Evolutionary conservation across 2,113 vertebrate genomes (phyloP), one percentile per base, ranked within the genome.

Genomic region (Ellobius talpinus): DNA sequence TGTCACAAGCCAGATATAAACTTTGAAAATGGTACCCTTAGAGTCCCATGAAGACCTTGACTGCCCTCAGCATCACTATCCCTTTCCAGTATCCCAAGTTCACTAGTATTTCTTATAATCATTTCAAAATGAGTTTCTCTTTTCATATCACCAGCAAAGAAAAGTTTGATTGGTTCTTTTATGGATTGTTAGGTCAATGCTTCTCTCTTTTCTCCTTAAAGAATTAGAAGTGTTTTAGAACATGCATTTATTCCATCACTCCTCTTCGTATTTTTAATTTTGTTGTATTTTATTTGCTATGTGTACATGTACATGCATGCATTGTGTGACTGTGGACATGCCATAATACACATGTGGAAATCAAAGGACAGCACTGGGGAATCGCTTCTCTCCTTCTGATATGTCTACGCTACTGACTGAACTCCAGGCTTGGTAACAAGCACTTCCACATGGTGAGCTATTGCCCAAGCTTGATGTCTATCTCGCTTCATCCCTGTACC

Each of bases 61-160:
- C 92, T 81, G 68, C 73, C 74, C 91, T 95, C 31, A n/a, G 12
- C 36, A 39, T 78, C 36, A 7, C 39, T 55, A 65, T 61, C 78
- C 50, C 19, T 89, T 95, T 93, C 87, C 87, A 36, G 96, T 95
- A 87, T 73, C 81, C 96, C 91, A 13, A 74, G 81, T 93, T 97
- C 84, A 96, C 96, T 96, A 93, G 97, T 98, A 95, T 89, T 97
- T 97, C 84, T 82, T 87, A 97, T 93, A 98, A 91, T 97, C 97
- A 92, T 96, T 88, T 96, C 97, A 98, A 95, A 98, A 98, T 97
- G 87, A 97, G 94, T 98, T 68, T 97, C 96, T 94, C 17, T 96
- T 98, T 97, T 93, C 97, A 98, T 97, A 98, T 98, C 95, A 2
- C 87, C 98, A 96, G 96, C 97, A 98, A 98, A 97, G 96, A 93